A percentile compares a stretch with the other conserved stretches of the same genome.
Conservation (phyloP, 2,113 vertebrate genomes). For the Myxocyprinus asiaticus region DNA sequence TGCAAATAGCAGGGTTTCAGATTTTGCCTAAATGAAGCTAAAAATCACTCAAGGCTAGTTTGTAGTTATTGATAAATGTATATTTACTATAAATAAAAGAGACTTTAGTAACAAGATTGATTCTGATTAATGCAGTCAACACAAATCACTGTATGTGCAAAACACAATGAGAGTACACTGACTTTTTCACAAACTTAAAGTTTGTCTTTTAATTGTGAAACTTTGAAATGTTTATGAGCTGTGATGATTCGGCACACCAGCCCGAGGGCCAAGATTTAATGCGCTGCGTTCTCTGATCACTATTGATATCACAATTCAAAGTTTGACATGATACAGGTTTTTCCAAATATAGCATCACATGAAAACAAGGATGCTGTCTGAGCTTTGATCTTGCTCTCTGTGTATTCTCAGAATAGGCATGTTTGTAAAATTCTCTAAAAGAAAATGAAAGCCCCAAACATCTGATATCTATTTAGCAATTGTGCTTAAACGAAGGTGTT, state of each 20-base stretch:
- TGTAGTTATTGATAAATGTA: too few species aligned
- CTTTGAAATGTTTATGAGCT: not conserved
- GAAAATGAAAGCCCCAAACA: not conserved
- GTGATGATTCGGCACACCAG: not conserved
- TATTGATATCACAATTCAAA: not conserved
- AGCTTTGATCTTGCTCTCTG: not conserved
- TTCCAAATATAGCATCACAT: not conserved
- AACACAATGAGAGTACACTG: too few species aligned
- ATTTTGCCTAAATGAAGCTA: too few species aligned
- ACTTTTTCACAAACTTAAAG: not conserved
- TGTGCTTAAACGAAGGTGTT: not conserved
- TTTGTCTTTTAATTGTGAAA: not conserved
- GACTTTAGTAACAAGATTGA: too few species aligned
- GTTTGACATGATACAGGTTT: not conserved
- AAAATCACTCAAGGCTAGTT: too few species aligned
- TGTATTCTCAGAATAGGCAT: not conserved
- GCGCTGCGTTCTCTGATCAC: not conserved
- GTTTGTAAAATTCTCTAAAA: not conserved
- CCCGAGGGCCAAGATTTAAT: not conserved
- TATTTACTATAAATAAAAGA: too few species aligned
- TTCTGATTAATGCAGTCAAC: too few species aligned
- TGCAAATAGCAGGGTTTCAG: too few species aligned
- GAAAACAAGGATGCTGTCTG: not conserved
- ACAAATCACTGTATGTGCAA: too few species aligned
- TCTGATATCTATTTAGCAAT: constrained; percentile 2